phyloP scores from a whole-genome alignment of 35 echinoderm and acorn worm species.

The Lytechinus pictus region DNA sequence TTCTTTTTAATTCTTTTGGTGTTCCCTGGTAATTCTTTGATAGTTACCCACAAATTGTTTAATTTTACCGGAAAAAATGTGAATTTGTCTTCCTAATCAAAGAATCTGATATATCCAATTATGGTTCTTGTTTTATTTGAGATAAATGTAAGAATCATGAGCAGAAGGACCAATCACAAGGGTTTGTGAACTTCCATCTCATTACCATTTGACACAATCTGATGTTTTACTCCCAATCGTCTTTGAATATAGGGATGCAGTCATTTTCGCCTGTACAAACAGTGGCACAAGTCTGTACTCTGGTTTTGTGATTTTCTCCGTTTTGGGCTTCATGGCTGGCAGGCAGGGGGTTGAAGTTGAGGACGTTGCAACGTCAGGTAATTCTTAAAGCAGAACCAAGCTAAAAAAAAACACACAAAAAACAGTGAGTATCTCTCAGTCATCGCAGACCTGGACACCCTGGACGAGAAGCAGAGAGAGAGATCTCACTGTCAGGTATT shows the following conservation, averaged over 20 bases:
- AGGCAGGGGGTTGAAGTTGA: conserved; percentile 61
- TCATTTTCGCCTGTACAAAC: conserved; percentile 75
- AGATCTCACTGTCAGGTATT: conserved; percentile 43
- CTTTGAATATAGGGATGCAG: conserved; percentile 72
- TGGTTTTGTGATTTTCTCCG: conserved; percentile 89
- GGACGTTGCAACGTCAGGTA: conserved; percentile 86
- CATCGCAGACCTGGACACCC: neutral
- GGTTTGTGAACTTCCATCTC: conserved; percentile 49
- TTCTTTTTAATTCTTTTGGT: neutral
- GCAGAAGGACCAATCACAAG: conserved; percentile 9
- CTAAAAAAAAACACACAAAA: neutral
- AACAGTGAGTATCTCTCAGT: conserved; percentile 24
- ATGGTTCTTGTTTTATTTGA: neutral
- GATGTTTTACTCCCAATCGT: conserved; percentile 40
- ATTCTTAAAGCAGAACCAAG: conserved; percentile 10
- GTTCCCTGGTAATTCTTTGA: neutral
- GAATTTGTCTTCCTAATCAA: neutral
- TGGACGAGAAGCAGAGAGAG: neutral
- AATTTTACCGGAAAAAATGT: no score
- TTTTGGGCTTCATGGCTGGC: conserved; percentile 83
- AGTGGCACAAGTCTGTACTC: conserved; percentile 90
- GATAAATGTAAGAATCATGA: neutral
- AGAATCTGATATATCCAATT: neutral
- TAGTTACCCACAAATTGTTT: neutral
- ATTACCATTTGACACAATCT: conserved; percentile 32